Conservation (phyloP, 2,797 vertebrate species). For the Diplodus puntazzo region DNA sequence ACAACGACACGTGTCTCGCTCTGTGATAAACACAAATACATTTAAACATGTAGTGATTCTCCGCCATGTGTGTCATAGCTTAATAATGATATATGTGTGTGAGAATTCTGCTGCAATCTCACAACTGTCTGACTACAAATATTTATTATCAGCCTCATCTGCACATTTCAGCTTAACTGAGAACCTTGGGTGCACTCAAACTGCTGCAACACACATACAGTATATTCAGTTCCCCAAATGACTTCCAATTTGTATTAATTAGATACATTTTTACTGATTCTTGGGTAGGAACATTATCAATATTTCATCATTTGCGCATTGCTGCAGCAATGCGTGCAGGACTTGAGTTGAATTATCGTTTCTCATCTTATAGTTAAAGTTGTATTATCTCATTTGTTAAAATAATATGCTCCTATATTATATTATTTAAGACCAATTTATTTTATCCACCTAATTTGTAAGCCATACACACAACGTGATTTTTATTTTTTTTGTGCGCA, state of each 20-base stretch:
- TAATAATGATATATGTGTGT: constrained; percentile 43
- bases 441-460: too few relatives aligned
- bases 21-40: constrained; percentile 39
- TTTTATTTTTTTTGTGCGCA: too few relatives aligned
- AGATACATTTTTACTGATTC: background rate
- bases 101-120: constrained; percentile 20
- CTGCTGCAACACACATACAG: background rate
- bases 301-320: background rate
- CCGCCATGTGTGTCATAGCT: constrained; percentile 39
- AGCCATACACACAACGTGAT: too few relatives aligned
- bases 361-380: too few relatives aligned
- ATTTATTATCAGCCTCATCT: constrained; percentile 21
- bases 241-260: background rate
- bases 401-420: too few relatives aligned
- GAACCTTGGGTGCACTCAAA: background rate
- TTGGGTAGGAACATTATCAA: background rate
- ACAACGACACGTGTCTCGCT: background rate
- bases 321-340: background rate
- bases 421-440: too few relatives aligned
- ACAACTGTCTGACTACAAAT: constrained; percentile 18
- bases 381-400: too few relatives aligned
- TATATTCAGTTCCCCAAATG: background rate
- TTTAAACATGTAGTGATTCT: constrained; percentile 43
- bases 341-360: background rate
- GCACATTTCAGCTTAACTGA: constrained; percentile 13